Evolutionary conservation across 2,113 vertebrate species (phyloP).

Genomic region (Poecile atricapillus): DNA sequence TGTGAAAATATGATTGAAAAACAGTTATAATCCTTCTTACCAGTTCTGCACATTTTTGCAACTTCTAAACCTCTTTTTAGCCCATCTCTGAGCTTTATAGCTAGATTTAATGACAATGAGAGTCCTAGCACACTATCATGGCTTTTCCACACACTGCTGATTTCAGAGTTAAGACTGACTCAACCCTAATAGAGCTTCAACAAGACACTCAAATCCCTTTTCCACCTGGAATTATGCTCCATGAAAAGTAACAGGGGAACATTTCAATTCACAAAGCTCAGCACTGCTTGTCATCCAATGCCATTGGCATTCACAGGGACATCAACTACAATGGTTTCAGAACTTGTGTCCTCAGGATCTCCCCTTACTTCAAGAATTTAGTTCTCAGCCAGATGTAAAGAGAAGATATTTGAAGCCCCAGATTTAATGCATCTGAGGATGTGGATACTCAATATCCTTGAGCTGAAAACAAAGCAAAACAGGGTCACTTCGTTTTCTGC

Average conservation of each 20-base stretch:
- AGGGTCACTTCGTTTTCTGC: neutral
- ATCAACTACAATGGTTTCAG: accelerated
- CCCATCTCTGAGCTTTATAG: neutral
- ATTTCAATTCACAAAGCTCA: neutral
- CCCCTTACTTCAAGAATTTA: neutral
- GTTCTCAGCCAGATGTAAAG: neutral
- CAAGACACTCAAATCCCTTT: neutral
- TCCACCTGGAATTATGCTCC: neutral
- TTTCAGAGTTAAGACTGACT: neutral
- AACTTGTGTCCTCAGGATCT: neutral
- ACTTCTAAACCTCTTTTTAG: neutral
- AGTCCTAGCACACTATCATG: neutral
- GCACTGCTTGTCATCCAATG: neutral
- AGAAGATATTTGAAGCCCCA: neutral
- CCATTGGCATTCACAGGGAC: neutral
- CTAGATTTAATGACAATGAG: too few relatives aligned
- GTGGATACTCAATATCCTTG: neutral
- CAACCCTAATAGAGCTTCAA: neutral
- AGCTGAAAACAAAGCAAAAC: neutral
- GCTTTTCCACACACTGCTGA: neutral
- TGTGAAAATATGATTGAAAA: neutral
- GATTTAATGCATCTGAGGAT: neutral
- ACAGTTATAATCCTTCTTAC: neutral
- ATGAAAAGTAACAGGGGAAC: neutral
- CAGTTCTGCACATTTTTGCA: neutral